Evolutionary conservation across 2,797 vertebrate genomes (phyloP), one percentile per base, ranked within the genome.

Genomic region (Naso thynnoides): DNA sequence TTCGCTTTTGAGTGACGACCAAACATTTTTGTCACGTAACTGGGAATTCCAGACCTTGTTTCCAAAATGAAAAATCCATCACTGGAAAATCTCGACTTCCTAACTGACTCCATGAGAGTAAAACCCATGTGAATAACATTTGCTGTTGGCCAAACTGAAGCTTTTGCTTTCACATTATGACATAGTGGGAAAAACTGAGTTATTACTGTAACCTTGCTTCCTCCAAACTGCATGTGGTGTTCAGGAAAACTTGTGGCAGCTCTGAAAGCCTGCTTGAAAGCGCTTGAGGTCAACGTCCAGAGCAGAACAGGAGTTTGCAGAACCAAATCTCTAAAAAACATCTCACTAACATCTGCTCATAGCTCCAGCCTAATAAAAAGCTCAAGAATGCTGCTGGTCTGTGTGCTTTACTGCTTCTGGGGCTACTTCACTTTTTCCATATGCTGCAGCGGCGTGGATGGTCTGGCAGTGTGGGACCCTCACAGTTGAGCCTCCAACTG

Each of bases 371-470:
- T 72, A 83, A 90, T 91, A 92, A 91, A 91, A 91, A 36, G n/a
- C 76, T 61, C 24, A 90, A 91, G 89, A 90, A 90, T 89, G 88
- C 84, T 59, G 73, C 65, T 60, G 45, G 77, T 55, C 77, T 84
- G 76, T 73, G 76, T 39, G 79, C 82, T 89, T 91, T 86, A 86
- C 86, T 69, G 82, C 86, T 81, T 70, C 75, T 78, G 77, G 77
- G 81, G 69, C 85, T 80, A 76, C 87, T 89, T 91, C 85, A 91
- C 85, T 89, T 91, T 92, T 91, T 90, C 91, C 92, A 91, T 89
- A 85, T 76, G 87, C 72, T 79, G 78, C 82, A 49, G 76, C 81
- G 49, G 78, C 39, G 29, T 70, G 81, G 81, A 81, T n/a, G 14
- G 27, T 66, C 81, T 65, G 77, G 71, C 78, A 59, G 38, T 31